Percentiles rank a stretch among this genome's conserved stretches.
Conservation (phyloP, 1,140 invertebrate genomes). For the Tetramorium parvispinum region DNA sequence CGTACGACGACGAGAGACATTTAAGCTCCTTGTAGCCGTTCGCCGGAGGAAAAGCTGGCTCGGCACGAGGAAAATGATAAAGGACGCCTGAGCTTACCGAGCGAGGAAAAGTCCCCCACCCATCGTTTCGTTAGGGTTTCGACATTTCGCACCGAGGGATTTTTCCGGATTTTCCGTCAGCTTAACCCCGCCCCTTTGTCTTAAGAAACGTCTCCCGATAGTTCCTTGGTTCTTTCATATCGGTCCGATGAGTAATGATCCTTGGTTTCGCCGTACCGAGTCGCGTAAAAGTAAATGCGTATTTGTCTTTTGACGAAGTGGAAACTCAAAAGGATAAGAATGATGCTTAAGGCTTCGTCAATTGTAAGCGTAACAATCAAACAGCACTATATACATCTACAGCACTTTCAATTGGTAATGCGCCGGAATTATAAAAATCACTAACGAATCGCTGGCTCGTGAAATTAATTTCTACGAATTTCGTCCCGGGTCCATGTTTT, state of each 20-base stretch:
- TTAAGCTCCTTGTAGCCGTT: slow-evolving; percentile 35
- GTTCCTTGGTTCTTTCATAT: slow-evolving; percentile 21
- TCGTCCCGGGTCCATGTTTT: slow-evolving; percentile 8
- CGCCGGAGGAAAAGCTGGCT: slow-evolving; percentile 29
- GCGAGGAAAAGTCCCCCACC: slow-evolving; percentile 7
- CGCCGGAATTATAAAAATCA: slow-evolving; percentile 20
- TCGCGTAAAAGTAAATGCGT: slow-evolving; percentile 14
- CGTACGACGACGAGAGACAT: slow-evolving; percentile 22
- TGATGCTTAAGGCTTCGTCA: neutral
- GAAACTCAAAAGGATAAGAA: neutral
- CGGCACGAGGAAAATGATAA: slow-evolving; percentile 54
- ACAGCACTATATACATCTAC: neutral
- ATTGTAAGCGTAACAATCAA: neutral
- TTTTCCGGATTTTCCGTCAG: slow-evolving; percentile 56
- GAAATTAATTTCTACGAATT: slow-evolving; percentile 59
- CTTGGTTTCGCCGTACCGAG: neutral
- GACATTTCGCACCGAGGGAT: slow-evolving; percentile 38
- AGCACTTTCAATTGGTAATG: neutral
- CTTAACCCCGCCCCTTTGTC: slow-evolving; percentile 19
- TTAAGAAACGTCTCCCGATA: slow-evolving; percentile 34
- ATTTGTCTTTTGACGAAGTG: neutral
- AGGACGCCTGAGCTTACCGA: slow-evolving; percentile 31
- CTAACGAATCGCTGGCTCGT: slow-evolving; percentile 15
- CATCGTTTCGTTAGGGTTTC: slow-evolving; percentile 55
- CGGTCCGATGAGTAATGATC: slow-evolving; percentile 28